A percentile compares a stretch with the other conserved stretches of the same genome.
Evolutionary conservation across 2,797 vertebrate species (phyloP).

Genomic region (Acridotheres tristis): DNA sequence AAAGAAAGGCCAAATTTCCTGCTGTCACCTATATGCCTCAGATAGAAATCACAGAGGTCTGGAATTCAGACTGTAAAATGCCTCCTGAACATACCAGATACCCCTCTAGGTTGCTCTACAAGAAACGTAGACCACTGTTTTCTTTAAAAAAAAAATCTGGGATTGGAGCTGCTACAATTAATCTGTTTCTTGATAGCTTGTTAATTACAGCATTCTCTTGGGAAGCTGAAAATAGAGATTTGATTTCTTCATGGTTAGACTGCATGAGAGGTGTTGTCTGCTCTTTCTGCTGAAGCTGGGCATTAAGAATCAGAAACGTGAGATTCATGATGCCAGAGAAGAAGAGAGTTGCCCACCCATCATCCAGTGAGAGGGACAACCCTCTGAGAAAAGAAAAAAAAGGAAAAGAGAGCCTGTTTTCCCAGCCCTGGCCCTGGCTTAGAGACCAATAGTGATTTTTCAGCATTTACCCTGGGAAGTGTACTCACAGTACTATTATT

Average conservation of each 20-base stretch:
- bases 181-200: slow-evolving; percentile 39
- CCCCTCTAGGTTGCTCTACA: neutral
- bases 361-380: neutral
- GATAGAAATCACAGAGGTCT: neutral
- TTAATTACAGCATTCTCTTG: slow-evolving; percentile 47
- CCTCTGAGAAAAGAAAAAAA: neutral
- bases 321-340: neutral
- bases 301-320: neutral
- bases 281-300: neutral
- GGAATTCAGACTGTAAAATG: neutral
- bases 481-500: neutral
- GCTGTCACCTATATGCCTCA: neutral
- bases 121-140: neutral
- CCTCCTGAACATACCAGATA: neutral
- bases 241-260: slow-evolving; percentile 28
- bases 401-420: neutral
- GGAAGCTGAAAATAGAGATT: slow-evolving; percentile 39
- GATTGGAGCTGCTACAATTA: neutral
- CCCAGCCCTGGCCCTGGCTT: neutral
- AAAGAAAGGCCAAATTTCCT: neutral
- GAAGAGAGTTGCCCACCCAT: neutral
- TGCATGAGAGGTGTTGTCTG: neutral
- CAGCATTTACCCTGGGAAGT: neutral
- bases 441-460: neutral
- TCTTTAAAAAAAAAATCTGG: neutral